Evolutionary conservation across 2,797 vertebrate genomes (phyloP).

Genomic region (Podargus strigoides): DNA sequence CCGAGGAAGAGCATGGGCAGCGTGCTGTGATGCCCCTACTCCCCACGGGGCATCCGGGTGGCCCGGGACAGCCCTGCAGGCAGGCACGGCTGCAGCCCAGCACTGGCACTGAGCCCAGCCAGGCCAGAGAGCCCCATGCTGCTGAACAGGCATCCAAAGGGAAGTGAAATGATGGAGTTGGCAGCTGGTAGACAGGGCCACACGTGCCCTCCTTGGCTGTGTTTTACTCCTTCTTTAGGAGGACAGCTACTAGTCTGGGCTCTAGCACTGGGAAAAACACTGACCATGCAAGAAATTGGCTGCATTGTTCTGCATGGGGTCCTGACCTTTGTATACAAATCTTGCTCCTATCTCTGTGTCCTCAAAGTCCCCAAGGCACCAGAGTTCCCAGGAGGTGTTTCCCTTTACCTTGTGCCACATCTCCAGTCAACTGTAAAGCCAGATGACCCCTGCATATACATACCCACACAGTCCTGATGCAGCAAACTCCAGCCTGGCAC

Average conservation of each 20-base stretch:
- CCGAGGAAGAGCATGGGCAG: rapidly evolving
- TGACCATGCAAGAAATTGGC: not conserved
- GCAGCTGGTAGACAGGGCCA: not conserved
- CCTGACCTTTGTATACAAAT: not conserved
- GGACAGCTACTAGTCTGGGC: no score
- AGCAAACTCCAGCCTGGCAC: not conserved
- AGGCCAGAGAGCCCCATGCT: not conserved
- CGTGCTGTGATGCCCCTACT: not conserved
- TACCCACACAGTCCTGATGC: not conserved
- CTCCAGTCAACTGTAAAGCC: not conserved
- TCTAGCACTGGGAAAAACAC: not conserved
- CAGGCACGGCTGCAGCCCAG: not conserved
- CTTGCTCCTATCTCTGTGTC: not conserved
- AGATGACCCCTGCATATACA: not conserved
- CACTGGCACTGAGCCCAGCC: rapidly evolving
- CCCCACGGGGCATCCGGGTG: rapidly evolving
- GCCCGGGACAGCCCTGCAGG: not conserved
- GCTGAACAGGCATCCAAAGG: not conserved
- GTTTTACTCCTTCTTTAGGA: not conserved
- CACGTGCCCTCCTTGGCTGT: no score
- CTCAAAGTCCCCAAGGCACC: no score
- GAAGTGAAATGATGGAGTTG: not conserved
- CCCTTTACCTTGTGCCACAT: not conserved
- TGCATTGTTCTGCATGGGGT: not conserved
- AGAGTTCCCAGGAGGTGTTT: not conserved